Percentiles rank a stretch among this genome's conserved stretches.
Evolutionary conservation across 2,888 invertebrate genomes (phyloP).

Genomic region (Lasioglossum calceatum): DNA sequence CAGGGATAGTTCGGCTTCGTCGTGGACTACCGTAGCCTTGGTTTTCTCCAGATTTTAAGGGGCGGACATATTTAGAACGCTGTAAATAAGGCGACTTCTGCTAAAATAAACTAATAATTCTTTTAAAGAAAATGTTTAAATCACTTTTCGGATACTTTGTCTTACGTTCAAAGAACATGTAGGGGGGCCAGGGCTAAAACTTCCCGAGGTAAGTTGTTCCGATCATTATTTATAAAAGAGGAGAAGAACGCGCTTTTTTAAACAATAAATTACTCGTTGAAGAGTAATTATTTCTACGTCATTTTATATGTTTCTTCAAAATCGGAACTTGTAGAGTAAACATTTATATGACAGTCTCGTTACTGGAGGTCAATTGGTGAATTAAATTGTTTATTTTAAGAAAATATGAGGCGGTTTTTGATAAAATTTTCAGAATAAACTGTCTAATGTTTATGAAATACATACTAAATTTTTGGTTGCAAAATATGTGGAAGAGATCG

Average conservation of each 20-base stretch:
- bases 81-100: neutral
- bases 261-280: too few relatives aligned
- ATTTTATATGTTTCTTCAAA: too few relatives aligned
- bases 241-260: too few relatives aligned
- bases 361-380: neutral
- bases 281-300: too few relatives aligned
- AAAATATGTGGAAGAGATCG: neutral
- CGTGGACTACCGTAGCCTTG: neutral
- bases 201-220: too few relatives aligned
- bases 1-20: neutral
- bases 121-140: neutral
- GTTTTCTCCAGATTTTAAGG: neutral
- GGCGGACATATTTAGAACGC: neutral
- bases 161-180: neutral
- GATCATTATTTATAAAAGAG: too few relatives aligned
- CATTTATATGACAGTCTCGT: neutral
- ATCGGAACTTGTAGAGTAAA: too few relatives aligned
- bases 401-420: neutral
- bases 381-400: neutral
- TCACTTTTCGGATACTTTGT: neutral
- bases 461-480: neutral
- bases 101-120: neutral
- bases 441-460: neutral
- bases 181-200: too few relatives aligned
- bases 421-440: neutral